Base-by-base conservation (phyloP, 1,140 invertebrate species). In the Calliphora vicina region DNA sequence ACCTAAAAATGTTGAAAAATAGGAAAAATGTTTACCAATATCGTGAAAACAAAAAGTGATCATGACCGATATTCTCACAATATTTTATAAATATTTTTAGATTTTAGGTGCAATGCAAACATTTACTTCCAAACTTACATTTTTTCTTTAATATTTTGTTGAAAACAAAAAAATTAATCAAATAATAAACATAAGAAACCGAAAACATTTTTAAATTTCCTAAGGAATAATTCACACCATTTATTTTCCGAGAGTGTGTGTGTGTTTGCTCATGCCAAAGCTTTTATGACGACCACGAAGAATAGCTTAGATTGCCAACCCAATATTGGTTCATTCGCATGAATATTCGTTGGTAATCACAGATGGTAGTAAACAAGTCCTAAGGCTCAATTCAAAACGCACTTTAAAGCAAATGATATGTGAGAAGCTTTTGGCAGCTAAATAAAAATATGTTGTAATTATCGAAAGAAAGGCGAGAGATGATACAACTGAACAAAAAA, bases 361-460 rank as follows among this genome's bases (percentile, higher is more conserved):
- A 67, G 61, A 67, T 67, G 61, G 61, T 23, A 20, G 23, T 67
- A 25, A 20, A 67, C n/a, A 67, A 67, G 61, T 67, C 61, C 61
- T 23, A 10, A 23, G 61, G 61, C 61, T 6, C 20, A 67, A 67
- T 23, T 67, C n/a, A 8, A 67, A 67, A 67, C 23, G 20, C 61
- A 23, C n/a, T 67, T 67, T 67, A 23, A 67, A 4, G 6, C 61
- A 67, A 23, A 67, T 67, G 23, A n/a, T 23, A 67, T 67, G 61
- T 67, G 61, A 67, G 61, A 67, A 67, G 61, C 61, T 67, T 67
- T 67, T 67, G 61, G 61, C 61, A 67, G 61, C 61, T 23, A 23
- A 67, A 67, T 67, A 67, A 67, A 67, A 67, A 25, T 67, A 67
- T 67, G n/a, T 67, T 67, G 61, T 20, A 67, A 67, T 67, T 67